A percentile compares a stretch with the other conserved stretches of the same genome.
These are phyloP conservation scores for Notodonta dromedarius DNA, from an alignment of 2,888 invertebrate species.

Conservation along the genomic window DNA sequence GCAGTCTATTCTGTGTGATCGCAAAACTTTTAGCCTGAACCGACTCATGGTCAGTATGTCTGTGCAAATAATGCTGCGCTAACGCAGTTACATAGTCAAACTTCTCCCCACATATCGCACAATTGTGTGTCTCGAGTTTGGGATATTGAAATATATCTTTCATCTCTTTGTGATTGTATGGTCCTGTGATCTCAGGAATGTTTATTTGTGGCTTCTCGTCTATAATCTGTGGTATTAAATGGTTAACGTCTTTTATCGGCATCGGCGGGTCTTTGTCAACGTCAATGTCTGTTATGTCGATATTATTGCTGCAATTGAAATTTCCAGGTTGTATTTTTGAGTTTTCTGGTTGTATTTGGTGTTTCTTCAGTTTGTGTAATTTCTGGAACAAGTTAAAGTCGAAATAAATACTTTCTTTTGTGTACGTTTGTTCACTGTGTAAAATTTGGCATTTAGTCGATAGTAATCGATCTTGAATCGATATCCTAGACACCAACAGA, in stretches of 20 bases:
- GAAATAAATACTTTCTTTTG: too few relatives aligned
- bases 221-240: slow-evolving; percentile 56
- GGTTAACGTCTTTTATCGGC: slow-evolving; percentile 52
- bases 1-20: slow-evolving; percentile 15
- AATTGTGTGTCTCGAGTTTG: slow-evolving; percentile 50
- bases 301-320: slow-evolving; percentile 54
- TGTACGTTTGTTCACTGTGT: too few relatives aligned
- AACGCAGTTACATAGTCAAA: slow-evolving; percentile 62
- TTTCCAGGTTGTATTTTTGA: slow-evolving; percentile 53
- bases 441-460: too few relatives aligned
- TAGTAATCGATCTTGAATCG: too few relatives aligned
- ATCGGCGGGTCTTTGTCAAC: slow-evolving; percentile 60
- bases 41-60: slow-evolving; percentile 58
- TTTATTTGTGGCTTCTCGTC: slow-evolving; percentile 47
- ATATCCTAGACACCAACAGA: too few relatives aligned
- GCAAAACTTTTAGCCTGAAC: slow-evolving; percentile 32
- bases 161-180: slow-evolving; percentile 49
- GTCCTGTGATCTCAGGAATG: slow-evolving; percentile 17
- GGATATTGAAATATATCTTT: slow-evolving; percentile 56
- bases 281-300: slow-evolving; percentile 69
- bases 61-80: slow-evolving; percentile 64
- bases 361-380: slow-evolving; percentile 71
- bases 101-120: slow-evolving; percentile 64
- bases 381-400: slow-evolving; percentile 57
- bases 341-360: slow-evolving; percentile 49